Evolutionary conservation across 2,888 invertebrate genomes (phyloP).

Genomic region (Eilema caniola): DNA sequence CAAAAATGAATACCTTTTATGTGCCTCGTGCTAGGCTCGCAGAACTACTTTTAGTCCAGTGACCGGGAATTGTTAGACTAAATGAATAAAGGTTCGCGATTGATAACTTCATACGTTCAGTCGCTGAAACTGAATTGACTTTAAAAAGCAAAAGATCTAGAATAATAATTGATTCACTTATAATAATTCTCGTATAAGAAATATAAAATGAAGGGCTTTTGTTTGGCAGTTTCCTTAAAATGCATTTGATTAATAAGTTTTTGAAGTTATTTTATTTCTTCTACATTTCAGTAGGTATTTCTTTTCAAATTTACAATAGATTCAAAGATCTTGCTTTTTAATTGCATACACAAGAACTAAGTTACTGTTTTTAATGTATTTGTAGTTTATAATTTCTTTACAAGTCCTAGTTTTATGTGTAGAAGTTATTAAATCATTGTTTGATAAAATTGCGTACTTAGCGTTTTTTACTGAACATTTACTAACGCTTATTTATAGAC

Average conservation of each 20-base stretch:
- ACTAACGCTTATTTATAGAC: too few relatives aligned
- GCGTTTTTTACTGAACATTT: not conserved
- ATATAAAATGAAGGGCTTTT: too few relatives aligned
- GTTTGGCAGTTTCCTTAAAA: not conserved
- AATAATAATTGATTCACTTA: too few relatives aligned
- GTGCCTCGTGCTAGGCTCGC: too few relatives aligned
- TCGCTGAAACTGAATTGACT: too few relatives aligned
- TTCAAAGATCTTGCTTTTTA: not conserved
- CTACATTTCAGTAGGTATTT: not conserved
- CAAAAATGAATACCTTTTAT: too few relatives aligned
- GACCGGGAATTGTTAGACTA: too few relatives aligned
- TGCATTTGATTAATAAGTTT: not conserved
- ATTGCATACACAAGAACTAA: not conserved
- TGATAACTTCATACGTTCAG: too few relatives aligned
- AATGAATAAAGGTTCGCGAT: too few relatives aligned
- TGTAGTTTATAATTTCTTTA: not conserved
- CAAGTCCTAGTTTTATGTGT: not conserved
- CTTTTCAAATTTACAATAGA: not conserved
- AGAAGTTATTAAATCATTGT: not conserved
- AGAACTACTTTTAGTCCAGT: not conserved
- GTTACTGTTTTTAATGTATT: not conserved
- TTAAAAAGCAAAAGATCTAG: too few relatives aligned
- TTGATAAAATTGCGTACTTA: not conserved
- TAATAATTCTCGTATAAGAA: too few relatives aligned
- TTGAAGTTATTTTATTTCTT: not conserved